phyloP scores from a whole-genome alignment of 2,113 vertebrate species.

The Cnemophilus loriae region DNA sequence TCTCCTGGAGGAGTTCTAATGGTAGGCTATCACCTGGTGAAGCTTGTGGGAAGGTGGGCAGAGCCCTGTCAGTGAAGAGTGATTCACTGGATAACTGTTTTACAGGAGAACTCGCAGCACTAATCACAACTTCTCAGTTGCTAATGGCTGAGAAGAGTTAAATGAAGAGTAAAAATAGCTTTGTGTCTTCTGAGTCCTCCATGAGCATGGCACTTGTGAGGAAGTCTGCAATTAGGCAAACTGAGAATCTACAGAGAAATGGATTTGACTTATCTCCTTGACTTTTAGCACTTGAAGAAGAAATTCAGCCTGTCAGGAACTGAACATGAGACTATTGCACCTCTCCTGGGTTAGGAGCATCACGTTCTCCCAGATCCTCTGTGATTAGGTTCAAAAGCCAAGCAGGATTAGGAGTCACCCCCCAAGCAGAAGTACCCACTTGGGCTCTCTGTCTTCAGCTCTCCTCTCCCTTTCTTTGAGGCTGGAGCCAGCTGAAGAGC shows the following conservation, averaged over 20 bases:
- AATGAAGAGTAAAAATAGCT: slow-evolving; percentile 13
- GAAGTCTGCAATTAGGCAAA: not conserved
- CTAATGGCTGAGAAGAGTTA: slow-evolving; percentile 19
- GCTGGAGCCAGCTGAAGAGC: not conserved
- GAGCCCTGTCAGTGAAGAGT: slow-evolving; percentile 7
- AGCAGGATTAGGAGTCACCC: not conserved
- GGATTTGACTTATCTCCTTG: not conserved
- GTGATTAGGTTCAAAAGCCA: not conserved
- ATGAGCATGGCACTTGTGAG: not conserved
- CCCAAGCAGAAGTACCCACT: not conserved
- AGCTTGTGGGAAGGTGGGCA: slow-evolving; percentile 27
- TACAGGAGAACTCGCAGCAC: not conserved
- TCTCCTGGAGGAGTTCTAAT: not conserved
- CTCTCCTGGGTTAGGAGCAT: not conserved
- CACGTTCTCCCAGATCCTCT: not conserved
- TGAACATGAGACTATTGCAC: not conserved
- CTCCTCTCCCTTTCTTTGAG: not conserved
- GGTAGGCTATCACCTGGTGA: not conserved
- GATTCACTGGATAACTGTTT: slow-evolving; percentile 43
- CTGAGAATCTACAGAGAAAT: not conserved
- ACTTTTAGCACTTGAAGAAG: not conserved
- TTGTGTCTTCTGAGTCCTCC: not conserved
- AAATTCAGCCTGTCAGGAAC: not conserved
- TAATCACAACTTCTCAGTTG: slow-evolving; percentile 30
- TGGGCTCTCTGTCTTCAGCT: not conserved